Percentiles rank a stretch among this genome's conserved stretches.
Conservation (phyloP, 2,797 vertebrate genomes). For the Sebastes dallii region DNA sequence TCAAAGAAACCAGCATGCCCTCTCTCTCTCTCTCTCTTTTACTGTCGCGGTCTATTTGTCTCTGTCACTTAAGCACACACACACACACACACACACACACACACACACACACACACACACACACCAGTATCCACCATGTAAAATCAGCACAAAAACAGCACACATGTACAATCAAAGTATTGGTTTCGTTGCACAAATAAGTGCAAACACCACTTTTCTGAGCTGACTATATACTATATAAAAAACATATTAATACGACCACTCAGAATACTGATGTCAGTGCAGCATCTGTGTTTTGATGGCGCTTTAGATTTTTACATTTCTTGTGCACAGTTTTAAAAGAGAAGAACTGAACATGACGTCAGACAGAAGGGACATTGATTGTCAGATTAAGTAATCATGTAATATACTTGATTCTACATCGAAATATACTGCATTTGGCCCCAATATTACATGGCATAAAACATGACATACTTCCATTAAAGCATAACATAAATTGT, state of each 20-base stretch:
- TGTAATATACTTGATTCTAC: background rate
- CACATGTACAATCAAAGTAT: constrained; percentile 9
- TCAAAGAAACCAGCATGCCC: constrained; percentile 9
- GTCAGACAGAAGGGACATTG: background rate
- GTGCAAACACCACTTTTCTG: constrained; percentile 27
- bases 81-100: background rate
- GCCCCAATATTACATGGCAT: no score
- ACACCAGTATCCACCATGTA: background rate
- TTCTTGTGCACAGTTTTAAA: no score
- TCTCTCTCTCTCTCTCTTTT: background rate
- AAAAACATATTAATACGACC: background rate
- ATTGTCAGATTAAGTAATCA: background rate
- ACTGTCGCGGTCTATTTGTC: background rate
- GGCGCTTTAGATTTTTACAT: background rate
- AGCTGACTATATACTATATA: background rate
- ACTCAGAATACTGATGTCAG: background rate
- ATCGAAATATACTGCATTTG: no score
- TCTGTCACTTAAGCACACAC: background rate
- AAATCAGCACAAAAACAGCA: constrained; percentile 55
- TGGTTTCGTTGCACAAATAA: constrained; percentile 11
- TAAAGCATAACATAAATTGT: no score
- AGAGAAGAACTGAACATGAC: background rate
- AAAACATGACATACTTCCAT: no score
- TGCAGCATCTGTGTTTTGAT: background rate
- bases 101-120: background rate